Conservation (phyloP, 2,113 vertebrate genomes). For the Cyprichromis sp. region DNA sequence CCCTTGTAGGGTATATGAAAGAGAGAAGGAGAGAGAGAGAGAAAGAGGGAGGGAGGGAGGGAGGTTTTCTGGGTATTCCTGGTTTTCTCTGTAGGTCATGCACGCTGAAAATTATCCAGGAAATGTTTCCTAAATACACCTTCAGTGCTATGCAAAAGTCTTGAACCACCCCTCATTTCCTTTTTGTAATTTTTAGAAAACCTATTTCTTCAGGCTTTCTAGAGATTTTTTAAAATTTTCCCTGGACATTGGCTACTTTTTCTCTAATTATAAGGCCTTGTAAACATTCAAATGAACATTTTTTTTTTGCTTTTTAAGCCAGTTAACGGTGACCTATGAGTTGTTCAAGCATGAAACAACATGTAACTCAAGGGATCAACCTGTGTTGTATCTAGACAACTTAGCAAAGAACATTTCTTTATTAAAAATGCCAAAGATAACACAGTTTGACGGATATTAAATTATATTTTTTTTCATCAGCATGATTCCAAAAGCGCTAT, state of each 20-base stretch:
- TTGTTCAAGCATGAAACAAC: neutral
- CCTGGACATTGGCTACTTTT: neutral
- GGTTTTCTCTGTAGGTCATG: constrained; percentile 23
- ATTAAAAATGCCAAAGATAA: neutral
- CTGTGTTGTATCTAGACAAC: neutral
- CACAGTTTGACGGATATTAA: neutral
- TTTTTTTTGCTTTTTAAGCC: neutral
- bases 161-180: neutral
- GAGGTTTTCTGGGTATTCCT: constrained; percentile 40
- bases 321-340: neutral
- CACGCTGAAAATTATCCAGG: constrained; percentile 16
- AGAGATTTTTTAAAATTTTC: neutral
- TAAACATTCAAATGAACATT: neutral
- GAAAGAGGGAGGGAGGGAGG: neutral
- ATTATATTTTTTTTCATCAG: neutral
- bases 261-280: neutral
- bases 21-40: constrained; percentile 17
- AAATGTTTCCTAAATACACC: constrained; percentile 43
- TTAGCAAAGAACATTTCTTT: neutral
- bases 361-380: neutral
- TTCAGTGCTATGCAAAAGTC: neutral
- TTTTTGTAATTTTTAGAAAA: neutral
- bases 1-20: constrained; percentile 71
- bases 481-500: neutral
- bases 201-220: neutral